Percentiles rank a stretch among this genome's conserved stretches.
These are phyloP conservation scores for Callinectes sapidus DNA, from an alignment of 2,888 invertebrate genomes.

Conservation along the genomic window DNA sequence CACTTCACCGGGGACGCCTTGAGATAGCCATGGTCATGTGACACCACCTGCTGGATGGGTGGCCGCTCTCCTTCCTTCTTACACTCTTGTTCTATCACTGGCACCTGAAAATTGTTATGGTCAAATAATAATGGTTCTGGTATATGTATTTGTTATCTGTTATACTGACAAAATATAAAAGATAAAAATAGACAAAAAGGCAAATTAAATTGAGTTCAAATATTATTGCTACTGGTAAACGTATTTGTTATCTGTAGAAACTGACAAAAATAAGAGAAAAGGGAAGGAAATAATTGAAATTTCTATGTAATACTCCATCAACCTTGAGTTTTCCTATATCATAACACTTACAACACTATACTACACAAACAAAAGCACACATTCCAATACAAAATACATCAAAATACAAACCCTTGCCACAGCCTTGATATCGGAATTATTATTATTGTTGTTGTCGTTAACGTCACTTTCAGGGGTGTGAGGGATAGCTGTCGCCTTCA, in stretches of 20 bases:
- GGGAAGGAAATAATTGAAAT: no score
- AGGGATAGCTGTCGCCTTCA: constrained; percentile 4
- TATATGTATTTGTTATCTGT: background rate
- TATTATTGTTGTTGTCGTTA: constrained; percentile 48
- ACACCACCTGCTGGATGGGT: constrained; percentile 61
- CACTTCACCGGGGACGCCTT: constrained; percentile 40
- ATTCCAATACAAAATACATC: background rate
- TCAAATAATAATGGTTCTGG: background rate
- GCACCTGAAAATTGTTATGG: background rate
- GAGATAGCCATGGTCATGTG: constrained; percentile 65
- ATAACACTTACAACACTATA: background rate
- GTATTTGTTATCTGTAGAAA: background rate
- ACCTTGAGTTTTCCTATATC: no score
- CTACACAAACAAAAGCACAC: background rate
- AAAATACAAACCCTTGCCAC: constrained; percentile 29
- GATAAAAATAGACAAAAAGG: no score
- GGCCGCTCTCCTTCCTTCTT: background rate
- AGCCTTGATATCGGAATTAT: constrained; percentile 51
- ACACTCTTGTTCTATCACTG: constrained; percentile 1
- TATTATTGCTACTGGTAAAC: background rate
- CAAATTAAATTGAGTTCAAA: no score
- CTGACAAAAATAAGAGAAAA: background rate
- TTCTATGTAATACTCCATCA: no score
- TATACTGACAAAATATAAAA: background rate
- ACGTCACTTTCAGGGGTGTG: background rate